Evolutionary conservation across 35 echinoderm and acorn worm species (phyloP), one percentile per base, ranked within the genome.

Genomic region (Diadema setosum): DNA sequence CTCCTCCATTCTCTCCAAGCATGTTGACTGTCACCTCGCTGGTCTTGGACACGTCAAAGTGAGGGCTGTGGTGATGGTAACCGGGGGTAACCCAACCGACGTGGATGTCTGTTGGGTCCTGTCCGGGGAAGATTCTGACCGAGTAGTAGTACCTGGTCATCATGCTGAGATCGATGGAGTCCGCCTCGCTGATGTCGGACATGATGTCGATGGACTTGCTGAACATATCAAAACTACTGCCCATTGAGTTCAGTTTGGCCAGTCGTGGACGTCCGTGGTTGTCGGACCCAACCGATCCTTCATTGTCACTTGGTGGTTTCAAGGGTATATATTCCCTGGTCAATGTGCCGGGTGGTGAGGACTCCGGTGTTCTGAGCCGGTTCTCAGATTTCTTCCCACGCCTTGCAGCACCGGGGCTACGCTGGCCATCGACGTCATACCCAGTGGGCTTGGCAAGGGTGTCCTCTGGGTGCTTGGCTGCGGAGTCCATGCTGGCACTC

Each of bases 51-150:
- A 32, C 18, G 26, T 93, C 86, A 87, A 99, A 99, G 35, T 65
- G 87, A 58, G 57, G 43, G n/a, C 60, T 87, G 69, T 94, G 67
- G 80, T 92, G 93, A 65, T 99, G 96, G 63, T 89, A 99, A 44
- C 87, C 90, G 8, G 92, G 96, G 42, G 92, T 99, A 11, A 99
- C 96, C 96, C 96, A 99, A 36, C 96, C 96, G 15, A 94, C 92
- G 46, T 92, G 80, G n/a, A 99, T 87, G 46, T 94, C 89, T 46
- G 90, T 55, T 3, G 96, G 93, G 42, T 99, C 96, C 74, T 99
- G 96, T 4, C 96, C 96, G 3, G 96, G 96, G 48, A 99, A 95
- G 31, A 99, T 86, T 33, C 96, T 56, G 39, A 99, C 82, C 2
- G 92, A 81, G 65, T 84, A 98, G 41, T 75, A 91, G 83, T 86